These are phyloP conservation scores for Brachycybe producta DNA, from an alignment of 2,888 invertebrate species.

Conservation along the genomic window DNA sequence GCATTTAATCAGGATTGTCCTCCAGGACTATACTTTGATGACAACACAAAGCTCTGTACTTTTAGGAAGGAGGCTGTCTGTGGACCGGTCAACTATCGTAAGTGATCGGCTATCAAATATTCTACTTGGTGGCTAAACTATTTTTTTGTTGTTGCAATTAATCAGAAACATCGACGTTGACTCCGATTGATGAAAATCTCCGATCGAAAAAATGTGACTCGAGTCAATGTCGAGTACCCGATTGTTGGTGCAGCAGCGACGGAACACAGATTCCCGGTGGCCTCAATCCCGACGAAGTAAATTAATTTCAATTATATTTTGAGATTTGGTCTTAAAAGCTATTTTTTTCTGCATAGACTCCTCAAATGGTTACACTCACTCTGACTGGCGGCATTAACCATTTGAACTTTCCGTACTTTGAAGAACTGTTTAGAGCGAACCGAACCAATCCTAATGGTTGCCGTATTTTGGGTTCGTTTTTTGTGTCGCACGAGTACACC, in stretches of 20 bases:
- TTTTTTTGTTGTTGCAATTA: slow-evolving; percentile 4
- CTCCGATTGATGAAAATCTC: slow-evolving; percentile 59
- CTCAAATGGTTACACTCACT: slow-evolving; percentile 82
- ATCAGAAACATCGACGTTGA: slow-evolving; percentile 9
- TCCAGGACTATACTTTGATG: slow-evolving; percentile 78
- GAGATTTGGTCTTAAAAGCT: background rate
- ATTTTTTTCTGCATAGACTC: slow-evolving; percentile 47
- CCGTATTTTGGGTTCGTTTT: slow-evolving; percentile 78
- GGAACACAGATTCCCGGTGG: slow-evolving; percentile 77
- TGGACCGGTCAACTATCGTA: slow-evolving; percentile 53
- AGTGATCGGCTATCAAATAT: slow-evolving; percentile 6
- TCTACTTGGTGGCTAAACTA: background rate
- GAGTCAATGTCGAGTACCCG: slow-evolving; percentile 62
- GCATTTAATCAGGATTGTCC: slow-evolving; percentile 81
- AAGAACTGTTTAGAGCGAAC: slow-evolving; percentile 65
- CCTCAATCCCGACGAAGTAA: slow-evolving; percentile 66
- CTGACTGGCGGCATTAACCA: slow-evolving; percentile 88
- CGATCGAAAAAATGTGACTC: slow-evolving; percentile 51
- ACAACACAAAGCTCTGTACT: slow-evolving; percentile 76
- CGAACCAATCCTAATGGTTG: slow-evolving; percentile 81
- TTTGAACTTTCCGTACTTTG: slow-evolving; percentile 78
- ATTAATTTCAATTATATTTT: background rate
- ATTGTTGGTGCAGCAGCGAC: slow-evolving; percentile 84
- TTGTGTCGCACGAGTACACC: slow-evolving; percentile 75
- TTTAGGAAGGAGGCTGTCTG: slow-evolving; percentile 80